Conservation (phyloP, 2,888 invertebrate genomes). For the Philereme vetulata region DNA sequence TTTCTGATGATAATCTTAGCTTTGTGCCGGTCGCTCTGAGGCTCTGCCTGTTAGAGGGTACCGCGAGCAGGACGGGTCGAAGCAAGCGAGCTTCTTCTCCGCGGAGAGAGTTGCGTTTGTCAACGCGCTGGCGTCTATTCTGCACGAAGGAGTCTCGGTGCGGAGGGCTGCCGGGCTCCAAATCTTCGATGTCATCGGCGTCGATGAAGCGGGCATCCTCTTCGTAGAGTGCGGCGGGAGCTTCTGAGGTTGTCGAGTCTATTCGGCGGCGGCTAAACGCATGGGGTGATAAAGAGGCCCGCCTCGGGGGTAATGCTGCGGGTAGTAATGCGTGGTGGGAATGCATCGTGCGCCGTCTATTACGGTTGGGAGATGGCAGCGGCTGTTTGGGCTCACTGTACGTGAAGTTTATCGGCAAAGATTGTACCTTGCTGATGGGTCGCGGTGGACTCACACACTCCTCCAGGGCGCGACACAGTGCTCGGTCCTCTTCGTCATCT, state of each 20-base stretch:
- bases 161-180: slow-evolving; percentile 76
- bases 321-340: slow-evolving; percentile 84
- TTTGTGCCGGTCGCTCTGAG: slow-evolving; percentile 52
- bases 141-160: slow-evolving; percentile 77
- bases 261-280: slow-evolving; percentile 78
- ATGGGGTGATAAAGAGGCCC: slow-evolving; percentile 82
- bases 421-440: slow-evolving; percentile 86
- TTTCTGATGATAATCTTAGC: slow-evolving; percentile 64
- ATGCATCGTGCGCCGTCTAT: slow-evolving; percentile 84
- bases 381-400: slow-evolving; percentile 88
- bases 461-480: slow-evolving; percentile 87
- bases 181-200: slow-evolving; percentile 82
- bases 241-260: slow-evolving; percentile 74
- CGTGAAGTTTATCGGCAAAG: slow-evolving; percentile 92
- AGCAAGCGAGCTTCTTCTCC: slow-evolving; percentile 76
- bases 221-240: slow-evolving; percentile 75
- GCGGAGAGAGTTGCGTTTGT: slow-evolving; percentile 72
- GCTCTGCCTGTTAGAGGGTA: slow-evolving; percentile 66
- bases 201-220: slow-evolving; percentile 84
- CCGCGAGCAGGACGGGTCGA: slow-evolving; percentile 70
- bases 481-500: slow-evolving; percentile 89
- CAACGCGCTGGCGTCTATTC: slow-evolving; percentile 75
- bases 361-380: slow-evolving; percentile 61
- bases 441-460: slow-evolving; percentile 80
- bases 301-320: slow-evolving; percentile 77